These are phyloP conservation scores for Paguma larvata DNA, from an alignment of 2,797 vertebrate species.

Conservation along the genomic window DNA sequence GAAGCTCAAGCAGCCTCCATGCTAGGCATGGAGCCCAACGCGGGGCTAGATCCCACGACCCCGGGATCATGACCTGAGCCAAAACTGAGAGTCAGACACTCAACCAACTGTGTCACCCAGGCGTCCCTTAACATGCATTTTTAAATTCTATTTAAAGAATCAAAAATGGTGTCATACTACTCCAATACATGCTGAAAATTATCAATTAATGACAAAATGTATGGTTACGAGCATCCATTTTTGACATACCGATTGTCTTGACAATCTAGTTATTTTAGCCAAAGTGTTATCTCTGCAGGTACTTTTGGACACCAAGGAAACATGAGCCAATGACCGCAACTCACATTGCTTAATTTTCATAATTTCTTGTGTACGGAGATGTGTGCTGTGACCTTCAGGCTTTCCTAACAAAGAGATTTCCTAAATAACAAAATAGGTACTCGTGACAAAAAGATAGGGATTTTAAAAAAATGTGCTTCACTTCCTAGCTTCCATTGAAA, in stretches of 20 bases:
- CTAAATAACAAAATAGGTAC: conserved; percentile 5
- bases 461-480: not conserved
- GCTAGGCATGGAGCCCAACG: too few species aligned
- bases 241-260: not conserved
- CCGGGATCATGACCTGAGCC: too few species aligned
- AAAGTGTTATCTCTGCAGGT: not conserved
- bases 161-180: not conserved
- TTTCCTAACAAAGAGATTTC: not conserved
- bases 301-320: not conserved
- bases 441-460: not conserved
- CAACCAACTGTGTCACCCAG: too few species aligned
- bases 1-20: too few species aligned
- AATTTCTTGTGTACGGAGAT: not conserved
- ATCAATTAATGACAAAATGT: conserved; percentile 30
- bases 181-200: not conserved
- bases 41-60: too few species aligned
- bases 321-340: not conserved
- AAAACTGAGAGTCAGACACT: too few species aligned
- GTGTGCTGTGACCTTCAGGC: not conserved
- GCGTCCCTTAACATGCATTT: not conserved
- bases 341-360: not conserved
- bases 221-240: not conserved
- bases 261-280: not conserved
- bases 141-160: not conserved
- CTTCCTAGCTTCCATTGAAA: not conserved